Evolutionary conservation across 2,113 vertebrate genomes (phyloP).

Genomic region (Nyctereutes procyonoides): DNA sequence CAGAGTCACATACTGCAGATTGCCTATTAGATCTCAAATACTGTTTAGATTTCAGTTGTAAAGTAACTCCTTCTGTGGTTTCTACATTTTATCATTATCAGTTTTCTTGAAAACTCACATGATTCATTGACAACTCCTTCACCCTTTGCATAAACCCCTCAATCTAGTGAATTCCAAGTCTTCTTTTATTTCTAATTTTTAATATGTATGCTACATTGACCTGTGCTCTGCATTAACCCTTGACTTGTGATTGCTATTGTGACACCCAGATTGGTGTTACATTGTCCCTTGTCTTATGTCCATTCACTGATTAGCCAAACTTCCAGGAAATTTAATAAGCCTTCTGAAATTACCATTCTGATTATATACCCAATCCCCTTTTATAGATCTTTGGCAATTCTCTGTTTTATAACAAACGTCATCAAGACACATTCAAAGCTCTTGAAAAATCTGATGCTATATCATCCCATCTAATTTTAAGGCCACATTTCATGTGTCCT

Average conservation of each 20-base stretch:
- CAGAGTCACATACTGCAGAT: not conserved
- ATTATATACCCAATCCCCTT: not conserved
- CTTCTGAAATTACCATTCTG: not conserved
- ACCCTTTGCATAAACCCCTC: not conserved
- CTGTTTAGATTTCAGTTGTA: not conserved
- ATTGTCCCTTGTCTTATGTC: not conserved
- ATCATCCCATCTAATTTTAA: not conserved
- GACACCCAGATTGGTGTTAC: not conserved
- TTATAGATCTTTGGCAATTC: not conserved
- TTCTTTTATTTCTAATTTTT: not conserved
- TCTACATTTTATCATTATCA: not conserved
- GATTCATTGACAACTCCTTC: not conserved
- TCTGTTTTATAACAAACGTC: not conserved
- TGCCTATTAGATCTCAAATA: not conserved
- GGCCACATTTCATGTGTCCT: not conserved
- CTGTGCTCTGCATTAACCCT: not conserved
- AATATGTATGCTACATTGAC: not conserved
- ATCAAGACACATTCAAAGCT: not conserved
- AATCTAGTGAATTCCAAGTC: not conserved
- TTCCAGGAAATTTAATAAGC: not conserved
- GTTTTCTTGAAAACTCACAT: not conserved
- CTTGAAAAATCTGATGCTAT: not conserved
- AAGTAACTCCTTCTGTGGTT: not conserved
- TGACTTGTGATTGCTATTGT: not conserved
- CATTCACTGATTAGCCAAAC: not conserved